Base-by-base conservation (phyloP, 2,797 vertebrate genomes). In the Tapera naevia region DNA sequence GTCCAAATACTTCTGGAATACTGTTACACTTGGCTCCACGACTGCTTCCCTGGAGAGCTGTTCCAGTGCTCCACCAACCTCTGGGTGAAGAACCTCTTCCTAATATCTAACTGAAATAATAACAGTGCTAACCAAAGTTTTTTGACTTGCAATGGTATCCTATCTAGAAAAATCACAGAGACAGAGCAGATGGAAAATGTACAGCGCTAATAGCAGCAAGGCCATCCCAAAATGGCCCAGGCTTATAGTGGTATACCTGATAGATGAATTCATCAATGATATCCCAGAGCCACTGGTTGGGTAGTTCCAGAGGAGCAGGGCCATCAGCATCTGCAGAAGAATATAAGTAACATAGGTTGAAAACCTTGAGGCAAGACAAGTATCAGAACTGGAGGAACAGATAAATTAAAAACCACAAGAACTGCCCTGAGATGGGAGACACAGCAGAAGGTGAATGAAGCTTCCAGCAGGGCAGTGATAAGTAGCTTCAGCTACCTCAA, bases 181-280 rank as follows among this genome's bases (percentile, higher is more conserved):
- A 75, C 13, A 4, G 25, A 72, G 21, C 14, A 45, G 13, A 64
- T 10, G 13, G 46, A 80, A 83, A 56, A 74, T 6, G 17, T 16
- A 53, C 7, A 86, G 58, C 1, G 1, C 27, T 60, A 74, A 45
- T 0, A 69, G 28, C 58, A 23, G 10, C 43, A 73, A 90, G 10
- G 7, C 24, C 17, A 57, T 28, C 7, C 8, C 37, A 76, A 75
- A 82, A 66, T 3, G 17, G 9, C 27, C 7, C 12, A 25, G 43
- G 37, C 69, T 86, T 45, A 16, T 10, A 37, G 64, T 30, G 27
- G 82, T 23, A 39, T 97, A 99, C 99, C 98, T 99, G 99, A 95
- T 99, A 99, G 96, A 99, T 99, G 96, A 99, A 99, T 94, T 99
- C 99, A 97, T 99, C 99, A 5, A 99, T 99, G 86, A 99, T 99